Conservation (phyloP, 2,888 invertebrate genomes). For the Asteroscopus sphinx region DNA sequence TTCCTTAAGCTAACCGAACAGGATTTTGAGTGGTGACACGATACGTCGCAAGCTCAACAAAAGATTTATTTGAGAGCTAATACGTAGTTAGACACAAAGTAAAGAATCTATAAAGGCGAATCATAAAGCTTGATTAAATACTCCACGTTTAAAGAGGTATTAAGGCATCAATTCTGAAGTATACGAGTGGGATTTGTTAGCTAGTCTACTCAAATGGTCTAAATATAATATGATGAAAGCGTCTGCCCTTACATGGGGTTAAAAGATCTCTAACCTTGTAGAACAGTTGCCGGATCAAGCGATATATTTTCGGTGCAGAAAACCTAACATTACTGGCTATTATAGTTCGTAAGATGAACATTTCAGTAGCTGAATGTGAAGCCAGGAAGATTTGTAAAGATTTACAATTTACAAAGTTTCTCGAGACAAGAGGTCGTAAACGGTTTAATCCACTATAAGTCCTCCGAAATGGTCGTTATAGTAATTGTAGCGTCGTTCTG, state of each 20-base stretch:
- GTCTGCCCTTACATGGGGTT: background rate
- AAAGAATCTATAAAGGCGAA: constrained; percentile 13
- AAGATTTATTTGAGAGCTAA: constrained; percentile 15
- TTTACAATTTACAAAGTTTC: constrained; percentile 46
- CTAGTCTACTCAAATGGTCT: constrained; percentile 7
- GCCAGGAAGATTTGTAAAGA: constrained; percentile 21
- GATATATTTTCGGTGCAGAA: constrained; percentile 13
- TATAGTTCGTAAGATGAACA: constrained; percentile 6
- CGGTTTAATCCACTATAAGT: constrained; percentile 26
- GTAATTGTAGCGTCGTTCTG: constrained; percentile 18
- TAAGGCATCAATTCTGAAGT: background rate
- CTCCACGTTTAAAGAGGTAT: constrained; percentile 5
- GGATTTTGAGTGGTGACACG: constrained; percentile 8
- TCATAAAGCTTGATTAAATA: constrained; percentile 14
- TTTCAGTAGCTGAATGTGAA: constrained; percentile 33
- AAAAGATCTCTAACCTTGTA: constrained; percentile 15
- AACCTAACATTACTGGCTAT: constrained; percentile 8
- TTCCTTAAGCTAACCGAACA: constrained; percentile 41
- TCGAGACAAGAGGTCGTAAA: constrained; percentile 34
- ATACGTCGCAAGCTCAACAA: constrained; percentile 22
- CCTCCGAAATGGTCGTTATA: constrained; percentile 30
- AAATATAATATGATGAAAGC: background rate
- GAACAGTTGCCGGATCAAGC: background rate
- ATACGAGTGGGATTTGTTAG: constrained; percentile 3
- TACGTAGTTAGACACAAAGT: constrained; percentile 10